phyloP scores from a whole-genome alignment of 2,888 invertebrate species.

The Philopedon plagiatum region DNA sequence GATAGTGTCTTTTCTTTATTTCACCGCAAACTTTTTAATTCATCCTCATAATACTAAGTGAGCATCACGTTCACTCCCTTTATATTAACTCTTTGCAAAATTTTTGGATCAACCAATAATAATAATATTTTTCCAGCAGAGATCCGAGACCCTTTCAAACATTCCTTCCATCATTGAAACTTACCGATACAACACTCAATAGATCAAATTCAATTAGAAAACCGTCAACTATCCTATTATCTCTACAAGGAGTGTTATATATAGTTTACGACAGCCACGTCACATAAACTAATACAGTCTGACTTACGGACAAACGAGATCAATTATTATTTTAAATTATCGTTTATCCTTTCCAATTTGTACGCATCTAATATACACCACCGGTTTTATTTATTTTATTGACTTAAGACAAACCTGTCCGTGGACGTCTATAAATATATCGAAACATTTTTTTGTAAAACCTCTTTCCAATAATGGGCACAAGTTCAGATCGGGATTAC shows the following conservation, averaged over 20 bases:
- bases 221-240: conserved; percentile 9
- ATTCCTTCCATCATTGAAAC: too few relatives aligned
- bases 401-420: conserved; percentile 7
- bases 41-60: too few relatives aligned
- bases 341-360: conserved; percentile 5
- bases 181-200: conserved; percentile 2
- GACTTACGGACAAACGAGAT: neutral
- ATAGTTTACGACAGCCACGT: neutral
- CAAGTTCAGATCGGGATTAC: neutral
- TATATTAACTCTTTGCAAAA: too few relatives aligned
- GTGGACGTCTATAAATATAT: conserved; percentile 3
- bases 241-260: conserved; percentile 7
- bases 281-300: too few relatives aligned
- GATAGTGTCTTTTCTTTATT: too few relatives aligned
- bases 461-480: conserved; percentile 4
- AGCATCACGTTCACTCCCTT: too few relatives aligned
- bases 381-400: neutral
- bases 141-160: too few relatives aligned
- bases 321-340: conserved; percentile 14
- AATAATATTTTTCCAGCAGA: too few relatives aligned
- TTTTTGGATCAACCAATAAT: too few relatives aligned
- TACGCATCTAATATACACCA: neutral
- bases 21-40: too few relatives aligned
- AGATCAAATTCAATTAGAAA: conserved; percentile 17
- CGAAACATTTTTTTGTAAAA: conserved; percentile 5